A percentile compares a stretch with the other conserved stretches of the same genome.
Conservation (phyloP, 2,113 vertebrate genomes). For the Azemiops feae region DNA sequence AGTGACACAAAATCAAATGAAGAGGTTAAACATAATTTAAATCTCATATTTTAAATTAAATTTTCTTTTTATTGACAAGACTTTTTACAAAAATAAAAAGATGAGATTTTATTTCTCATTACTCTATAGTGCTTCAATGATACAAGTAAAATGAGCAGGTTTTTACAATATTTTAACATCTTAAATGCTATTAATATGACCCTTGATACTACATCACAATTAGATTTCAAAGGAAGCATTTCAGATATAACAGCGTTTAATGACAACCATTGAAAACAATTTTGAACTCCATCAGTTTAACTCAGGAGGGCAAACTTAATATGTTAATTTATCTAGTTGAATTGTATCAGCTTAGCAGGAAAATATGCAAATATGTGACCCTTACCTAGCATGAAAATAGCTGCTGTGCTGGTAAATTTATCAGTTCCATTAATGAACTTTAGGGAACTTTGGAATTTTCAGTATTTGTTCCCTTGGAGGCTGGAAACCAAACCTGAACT, state of each 20-base stretch:
- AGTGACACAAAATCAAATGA: constrained; percentile 66
- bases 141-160: constrained; percentile 76
- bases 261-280: constrained; percentile 99
- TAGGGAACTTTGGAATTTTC: constrained; percentile 94
- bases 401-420: constrained; percentile 90
- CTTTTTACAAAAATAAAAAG: constrained; percentile 48
- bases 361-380: constrained; percentile 98
- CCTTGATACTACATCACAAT: constrained; percentile 85
- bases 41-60: constrained; percentile 71
- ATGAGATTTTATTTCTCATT: constrained; percentile 68
- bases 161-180: constrained; percentile 83
- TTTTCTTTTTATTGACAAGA: constrained; percentile 77
- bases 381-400: constrained; percentile 94
- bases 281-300: constrained; percentile 99
- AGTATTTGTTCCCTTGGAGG: constrained; percentile 90
- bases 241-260: constrained; percentile 98
- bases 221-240: constrained; percentile 93
- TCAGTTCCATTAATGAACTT: constrained; percentile 96
- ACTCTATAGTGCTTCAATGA: constrained; percentile 62
- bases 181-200: constrained; percentile 92
- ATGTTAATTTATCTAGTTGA: constrained; percentile 99
- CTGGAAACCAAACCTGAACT: constrained; percentile 88
- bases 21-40: constrained; percentile 70
- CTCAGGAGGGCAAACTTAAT: constrained; percentile 99
- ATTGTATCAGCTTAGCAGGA: constrained; percentile 92